These are phyloP conservation scores for Limnephilus marmoratus DNA, from an alignment of 2,888 invertebrate genomes.

Conservation along the genomic window DNA sequence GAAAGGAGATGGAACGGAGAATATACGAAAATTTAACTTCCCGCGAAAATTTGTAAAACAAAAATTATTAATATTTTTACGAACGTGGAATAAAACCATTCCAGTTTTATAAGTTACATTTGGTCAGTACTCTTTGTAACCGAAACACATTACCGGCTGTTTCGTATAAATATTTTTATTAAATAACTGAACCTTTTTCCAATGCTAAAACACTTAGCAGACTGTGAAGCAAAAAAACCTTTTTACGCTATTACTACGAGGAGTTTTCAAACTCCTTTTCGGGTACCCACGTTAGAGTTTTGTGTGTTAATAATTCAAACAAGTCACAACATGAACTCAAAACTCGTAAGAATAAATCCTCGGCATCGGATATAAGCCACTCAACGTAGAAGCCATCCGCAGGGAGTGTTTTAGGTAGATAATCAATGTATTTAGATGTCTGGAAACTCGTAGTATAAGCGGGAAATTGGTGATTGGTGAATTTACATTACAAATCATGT, in stretches of 20 bases:
- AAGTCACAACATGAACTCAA: not conserved
- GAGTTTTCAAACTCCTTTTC: not conserved
- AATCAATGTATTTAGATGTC: not conserved
- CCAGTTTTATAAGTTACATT: not conserved
- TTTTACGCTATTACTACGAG: not conserved
- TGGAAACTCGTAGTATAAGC: not conserved
- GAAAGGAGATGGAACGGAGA: no score
- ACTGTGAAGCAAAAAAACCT: constrained; percentile 8
- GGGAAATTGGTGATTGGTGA: no score
- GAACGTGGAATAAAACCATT: no score
- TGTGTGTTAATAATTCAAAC: constrained; percentile 17
- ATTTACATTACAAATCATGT: no score
- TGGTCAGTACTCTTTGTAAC: not conserved
- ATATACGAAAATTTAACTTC: no score
- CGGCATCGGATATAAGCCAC: not conserved
- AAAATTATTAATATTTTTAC: no score
- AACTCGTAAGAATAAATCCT: not conserved
- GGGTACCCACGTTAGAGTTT: not conserved
- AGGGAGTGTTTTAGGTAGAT: not conserved
- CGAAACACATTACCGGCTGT: not conserved
- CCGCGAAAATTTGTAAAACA: not conserved
- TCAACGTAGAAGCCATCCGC: not conserved
- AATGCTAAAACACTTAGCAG: not conserved
- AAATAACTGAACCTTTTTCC: not conserved
- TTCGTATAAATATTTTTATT: not conserved